Percentiles rank a stretch among this genome's conserved stretches.
Evolutionary conservation across 1,140 invertebrate genomes (phyloP).

Genomic region (Phocides pigmalion): DNA sequence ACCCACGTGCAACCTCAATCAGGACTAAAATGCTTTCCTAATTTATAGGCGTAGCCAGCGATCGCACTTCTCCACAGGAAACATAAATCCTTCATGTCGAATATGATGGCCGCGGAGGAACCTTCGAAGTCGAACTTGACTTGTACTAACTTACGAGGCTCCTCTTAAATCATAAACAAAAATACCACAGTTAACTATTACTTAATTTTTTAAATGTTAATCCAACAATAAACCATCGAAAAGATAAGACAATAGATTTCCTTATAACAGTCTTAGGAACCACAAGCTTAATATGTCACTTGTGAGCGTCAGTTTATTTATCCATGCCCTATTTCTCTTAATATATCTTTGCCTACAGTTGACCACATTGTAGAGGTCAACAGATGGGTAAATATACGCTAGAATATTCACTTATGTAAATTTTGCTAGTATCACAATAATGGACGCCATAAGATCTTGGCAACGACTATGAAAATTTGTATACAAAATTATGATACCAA

Average conservation of each 20-base stretch:
- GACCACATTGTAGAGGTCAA: neutral
- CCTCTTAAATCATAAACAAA: no score
- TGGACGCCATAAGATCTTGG: conserved; percentile 1
- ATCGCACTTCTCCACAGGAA: no score
- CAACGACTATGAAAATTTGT: neutral
- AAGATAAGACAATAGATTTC: neutral
- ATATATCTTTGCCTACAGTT: neutral
- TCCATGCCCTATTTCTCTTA: neutral
- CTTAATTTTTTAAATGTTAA: no score
- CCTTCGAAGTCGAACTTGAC: no score
- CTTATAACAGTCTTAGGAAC: neutral
- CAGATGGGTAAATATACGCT: neutral
- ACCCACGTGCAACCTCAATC: no score
- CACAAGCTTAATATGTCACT: neutral
- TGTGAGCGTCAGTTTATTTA: neutral
- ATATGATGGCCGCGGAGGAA: no score
- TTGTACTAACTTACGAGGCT: no score
- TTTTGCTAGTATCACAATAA: neutral
- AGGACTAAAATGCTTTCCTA: no score
- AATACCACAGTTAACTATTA: no score
- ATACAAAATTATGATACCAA: neutral
- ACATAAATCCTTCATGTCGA: no score
- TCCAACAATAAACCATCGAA: no score
- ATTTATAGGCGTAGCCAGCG: no score
- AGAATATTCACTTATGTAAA: conserved; percentile 4